Conservation (phyloP, 1,140 invertebrate species). For the Oryzaephilus surinamensis region DNA sequence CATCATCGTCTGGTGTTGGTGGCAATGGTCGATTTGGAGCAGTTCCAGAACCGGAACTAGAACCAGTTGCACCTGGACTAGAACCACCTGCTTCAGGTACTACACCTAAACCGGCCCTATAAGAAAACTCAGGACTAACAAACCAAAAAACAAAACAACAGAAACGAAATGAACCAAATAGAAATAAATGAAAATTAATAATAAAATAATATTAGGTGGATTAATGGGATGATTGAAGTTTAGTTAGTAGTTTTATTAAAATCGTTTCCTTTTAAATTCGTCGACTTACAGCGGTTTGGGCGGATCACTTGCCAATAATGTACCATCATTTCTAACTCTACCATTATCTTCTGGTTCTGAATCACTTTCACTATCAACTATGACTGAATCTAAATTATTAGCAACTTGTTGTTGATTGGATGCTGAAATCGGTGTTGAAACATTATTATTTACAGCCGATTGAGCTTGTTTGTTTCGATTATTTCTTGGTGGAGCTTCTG, state of each 20-base stretch:
- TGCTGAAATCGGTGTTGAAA: constrained; percentile 21
- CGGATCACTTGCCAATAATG: constrained; percentile 88
- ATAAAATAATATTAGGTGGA: background rate
- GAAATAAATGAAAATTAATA: background rate
- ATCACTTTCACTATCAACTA: constrained; percentile 55
- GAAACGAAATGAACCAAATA: constrained; percentile 1
- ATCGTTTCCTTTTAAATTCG: too few relatives aligned
- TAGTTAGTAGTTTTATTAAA: background rate
- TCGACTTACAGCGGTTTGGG: constrained; percentile 87
- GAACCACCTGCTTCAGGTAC: constrained; percentile 39
- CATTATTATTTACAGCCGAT: constrained; percentile 28
- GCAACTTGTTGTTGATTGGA: constrained; percentile 22
- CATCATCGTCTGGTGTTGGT: constrained; percentile 86
- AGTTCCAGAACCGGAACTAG: constrained; percentile 50
- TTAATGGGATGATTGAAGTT: background rate
- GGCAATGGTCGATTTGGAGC: constrained; percentile 85
- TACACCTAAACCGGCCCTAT: constrained; percentile 59
- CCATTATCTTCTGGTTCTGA: constrained; percentile 57
- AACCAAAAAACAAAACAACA: constrained; percentile 34
- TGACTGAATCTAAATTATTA: constrained; percentile 42
- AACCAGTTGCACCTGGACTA: constrained; percentile 40
- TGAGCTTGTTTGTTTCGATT: constrained; percentile 34
- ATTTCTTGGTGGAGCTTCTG: constrained; percentile 45
- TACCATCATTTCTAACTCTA: constrained; percentile 75
- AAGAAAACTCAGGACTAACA: constrained; percentile 74